These are phyloP conservation scores for Cistogaster globosa DNA, from an alignment of 2,888 invertebrate genomes.

Conservation along the genomic window DNA sequence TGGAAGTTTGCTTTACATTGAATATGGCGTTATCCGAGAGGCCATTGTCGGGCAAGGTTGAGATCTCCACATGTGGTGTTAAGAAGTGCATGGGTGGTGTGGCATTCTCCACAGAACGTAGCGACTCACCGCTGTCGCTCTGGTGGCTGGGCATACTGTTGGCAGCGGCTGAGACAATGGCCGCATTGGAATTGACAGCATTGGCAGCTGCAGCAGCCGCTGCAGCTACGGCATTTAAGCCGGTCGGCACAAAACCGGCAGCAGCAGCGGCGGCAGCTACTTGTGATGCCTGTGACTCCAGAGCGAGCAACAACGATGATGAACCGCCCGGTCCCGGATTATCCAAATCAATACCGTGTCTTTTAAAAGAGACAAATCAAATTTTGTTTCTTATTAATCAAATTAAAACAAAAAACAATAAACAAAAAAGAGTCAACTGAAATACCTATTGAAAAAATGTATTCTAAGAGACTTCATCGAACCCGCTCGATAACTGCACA, in stretches of 20 bases:
- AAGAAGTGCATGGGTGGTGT: conserved; percentile 96
- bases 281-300: conserved; percentile 86
- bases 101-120: conserved; percentile 92
- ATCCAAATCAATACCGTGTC: conserved; percentile 95
- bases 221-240: conserved; percentile 81
- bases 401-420: too few species aligned
- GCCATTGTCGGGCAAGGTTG: conserved; percentile 93
- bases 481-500: conserved; percentile 94
- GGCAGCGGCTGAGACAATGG: conserved; percentile 83
- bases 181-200: conserved; percentile 75
- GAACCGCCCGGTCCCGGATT: conserved; percentile 93
- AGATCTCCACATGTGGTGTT: conserved; percentile 95
- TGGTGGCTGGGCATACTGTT: conserved; percentile 86
- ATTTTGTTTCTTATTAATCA: background rate
- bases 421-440: background rate
- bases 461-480: conserved; percentile 95
- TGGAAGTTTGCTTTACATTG: conserved; percentile 80
- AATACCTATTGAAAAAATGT: conserved; percentile 93
- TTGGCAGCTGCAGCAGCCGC: conserved; percentile 76
- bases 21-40: conserved; percentile 84
- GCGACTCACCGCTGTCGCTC: conserved; percentile 93
- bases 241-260: conserved; percentile 77
- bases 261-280: conserved; percentile 85
- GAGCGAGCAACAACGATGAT: conserved; percentile 88
- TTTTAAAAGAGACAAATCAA: conserved; percentile 76